Evolutionary conservation across 2,888 invertebrate genomes (phyloP).

Genomic region (Spodoptera exigua): DNA sequence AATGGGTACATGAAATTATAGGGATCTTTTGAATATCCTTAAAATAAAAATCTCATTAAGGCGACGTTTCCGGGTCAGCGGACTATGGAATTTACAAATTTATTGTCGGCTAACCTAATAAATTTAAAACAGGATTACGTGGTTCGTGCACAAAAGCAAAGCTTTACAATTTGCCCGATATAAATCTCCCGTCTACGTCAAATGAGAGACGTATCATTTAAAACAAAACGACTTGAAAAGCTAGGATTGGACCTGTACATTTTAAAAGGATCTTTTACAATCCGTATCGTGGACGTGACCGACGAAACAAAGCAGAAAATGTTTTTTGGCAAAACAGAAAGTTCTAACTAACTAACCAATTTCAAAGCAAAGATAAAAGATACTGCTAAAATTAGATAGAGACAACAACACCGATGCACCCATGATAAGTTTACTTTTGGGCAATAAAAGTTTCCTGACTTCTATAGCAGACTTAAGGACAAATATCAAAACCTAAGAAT

Average conservation of each 20-base stretch:
- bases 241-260: too few relatives aligned
- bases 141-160: constrained; percentile 81
- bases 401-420: not conserved
- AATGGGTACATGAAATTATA: constrained; percentile 57
- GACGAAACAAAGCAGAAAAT: too few relatives aligned
- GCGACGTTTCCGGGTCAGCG: constrained; percentile 83
- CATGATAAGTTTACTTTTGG: constrained; percentile 5
- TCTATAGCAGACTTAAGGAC: not conserved
- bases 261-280: too few relatives aligned
- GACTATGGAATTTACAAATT: constrained; percentile 85
- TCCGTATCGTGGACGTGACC: too few relatives aligned
- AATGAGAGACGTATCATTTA: constrained; percentile 71
- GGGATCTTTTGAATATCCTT: constrained; percentile 71
- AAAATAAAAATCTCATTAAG: constrained; percentile 79
- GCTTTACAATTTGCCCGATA: constrained; percentile 86
- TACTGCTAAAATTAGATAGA: too few relatives aligned
- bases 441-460: constrained; percentile 9
- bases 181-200: constrained; percentile 80
- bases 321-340: too few relatives aligned
- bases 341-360: too few relatives aligned
- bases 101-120: constrained; percentile 86
- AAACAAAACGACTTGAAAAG: constrained; percentile 57
- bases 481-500: too few relatives aligned
- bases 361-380: too few relatives aligned
- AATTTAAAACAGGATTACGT: constrained; percentile 87